Percentiles rank a stretch among this genome's conserved stretches.
Conservation (phyloP, 2,888 invertebrate species). For the Leptogaster cylindrica region DNA sequence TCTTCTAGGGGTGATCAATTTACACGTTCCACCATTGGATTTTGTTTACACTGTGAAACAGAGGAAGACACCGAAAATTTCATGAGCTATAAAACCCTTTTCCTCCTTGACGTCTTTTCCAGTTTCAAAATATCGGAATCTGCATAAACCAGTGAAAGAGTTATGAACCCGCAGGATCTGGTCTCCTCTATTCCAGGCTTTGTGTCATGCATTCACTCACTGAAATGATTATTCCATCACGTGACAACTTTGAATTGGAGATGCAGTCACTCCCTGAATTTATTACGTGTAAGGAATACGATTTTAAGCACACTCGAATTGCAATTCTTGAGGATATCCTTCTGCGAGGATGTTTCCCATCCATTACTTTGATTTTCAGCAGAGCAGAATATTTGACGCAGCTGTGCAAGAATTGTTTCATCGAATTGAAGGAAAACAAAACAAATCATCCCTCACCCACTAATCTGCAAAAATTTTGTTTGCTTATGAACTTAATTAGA, state of each 20-base stretch:
- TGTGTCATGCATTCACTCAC: slow-evolving; percentile 37
- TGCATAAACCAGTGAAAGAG: slow-evolving; percentile 29
- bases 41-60: slow-evolving; percentile 33
- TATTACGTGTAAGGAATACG: slow-evolving; percentile 24
- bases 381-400: too few relatives aligned
- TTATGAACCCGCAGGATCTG: slow-evolving; percentile 15
- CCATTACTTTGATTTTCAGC: too few relatives aligned
- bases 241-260: slow-evolving; percentile 37
- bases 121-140: too few relatives aligned
- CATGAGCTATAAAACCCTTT: slow-evolving; percentile 32
- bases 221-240: slow-evolving; percentile 35
- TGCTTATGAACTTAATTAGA: too few relatives aligned
- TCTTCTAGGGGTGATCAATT: slow-evolving; percentile 23
- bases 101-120: slow-evolving; percentile 1
- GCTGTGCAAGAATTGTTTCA: too few relatives aligned
- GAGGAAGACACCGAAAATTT: slow-evolving; percentile 33
- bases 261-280: slow-evolving; percentile 33
- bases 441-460: too few relatives aligned
- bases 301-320: not conserved
- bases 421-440: too few relatives aligned
- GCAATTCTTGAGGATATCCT: too few relatives aligned
- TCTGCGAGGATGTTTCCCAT: too few relatives aligned
- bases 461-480: too few relatives aligned
- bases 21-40: slow-evolving; percentile 28
- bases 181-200: slow-evolving; percentile 22